Base-by-base conservation (phyloP, 92 coral and sea anemone genomes). In the Anthopleura xanthogrammica region DNA sequence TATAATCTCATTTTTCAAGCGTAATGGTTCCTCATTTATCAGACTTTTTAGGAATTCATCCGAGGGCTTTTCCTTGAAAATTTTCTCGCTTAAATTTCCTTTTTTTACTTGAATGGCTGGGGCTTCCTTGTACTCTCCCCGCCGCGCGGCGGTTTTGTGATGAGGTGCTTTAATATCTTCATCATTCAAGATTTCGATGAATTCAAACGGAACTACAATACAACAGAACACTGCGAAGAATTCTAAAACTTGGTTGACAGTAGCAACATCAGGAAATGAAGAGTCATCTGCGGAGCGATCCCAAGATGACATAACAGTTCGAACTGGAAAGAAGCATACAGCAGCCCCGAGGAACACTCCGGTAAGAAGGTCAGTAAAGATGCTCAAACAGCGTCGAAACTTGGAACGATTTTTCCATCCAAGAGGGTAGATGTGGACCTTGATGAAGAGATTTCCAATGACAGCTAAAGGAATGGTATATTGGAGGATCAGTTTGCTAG, bases 141-240 rank as follows among this genome's bases (percentile, higher is more conserved):
- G 19, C 80, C 16, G 19, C 80, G 5, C 8, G 43, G 66, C 80
- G 66, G 24, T 58, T n/a, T 64, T 64, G 76, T 64, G 24, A 64
- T 2, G 36, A 0, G 40, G 12, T 41, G 52, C 54, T 17, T 43
- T 36, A n/a, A 4, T 41, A 7, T 64, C 78, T 23, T 62, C 87
- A 6, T 77, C 87, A 16, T 72, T 66, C 29, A 77, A 20, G 22
- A 84, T 77, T 50, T 75, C 87, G n/a, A 62, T 52, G 60, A 84
- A n/a, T 40, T 77, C 87, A 64, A 84, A 77, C 16, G 87, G 87
- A 43, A 43, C 56, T 2, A 72, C 87, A 54, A 84, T 77, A 36
- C 87, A 84, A n/a, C 12, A 77, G 55, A 77, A 77, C 13, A 84
- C 41, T 13, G 87, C 78, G 17, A 84, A 58, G 56, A 41, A 77